Evolutionary conservation across 1,140 invertebrate species (phyloP), one percentile per base, ranked within the genome.

Genomic region (Camponotus vicinus): DNA sequence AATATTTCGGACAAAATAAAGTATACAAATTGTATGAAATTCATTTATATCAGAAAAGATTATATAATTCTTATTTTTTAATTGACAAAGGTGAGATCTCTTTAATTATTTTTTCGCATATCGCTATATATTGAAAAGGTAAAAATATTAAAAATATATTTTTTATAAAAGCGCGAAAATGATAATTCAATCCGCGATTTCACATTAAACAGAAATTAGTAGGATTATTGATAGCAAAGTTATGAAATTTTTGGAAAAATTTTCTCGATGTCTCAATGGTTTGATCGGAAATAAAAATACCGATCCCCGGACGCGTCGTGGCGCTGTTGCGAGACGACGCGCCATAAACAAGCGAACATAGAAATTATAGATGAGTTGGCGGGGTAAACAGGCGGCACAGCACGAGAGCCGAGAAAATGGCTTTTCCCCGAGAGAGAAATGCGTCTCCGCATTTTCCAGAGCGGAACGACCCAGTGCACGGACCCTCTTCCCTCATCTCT

Each of bases 291-390:
- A 77, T 85, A 85, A 66, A 78, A 85, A 64, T 21, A 18, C 49
- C 27, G 70, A 57, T 82, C 3, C 15, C 49, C 49, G 79, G 59
- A 55, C 15, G 27, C 40, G 27, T 57, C 52, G 21, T 40, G 21
- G 15, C 27, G 18, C 40, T 61, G 37, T n/a, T 61, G 34, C 42
- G 45, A 69, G 64, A 70, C 40, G 73, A 63, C 63, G 70, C 70
- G 75, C 63, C 73, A 67, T 86, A 79, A 86, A 86, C 73, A 86
- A 88, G 83, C 52, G 40, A 80, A 37, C 42, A 88, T 86, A 85
- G 85, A 86, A 88, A 88, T 88, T 88, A 88, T 82, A 88, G 86
- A 88, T 88, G 85, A 88, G 66, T 52, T 42, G 34, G 42, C 52
- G 52, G 59, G 70, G 76, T 88, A 88, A 88, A 86, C 75, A 86